Evolutionary conservation across 2,113 vertebrate genomes (phyloP), one percentile per base, ranked within the genome.

Genomic region (Eudyptes chrysolophus): DNA sequence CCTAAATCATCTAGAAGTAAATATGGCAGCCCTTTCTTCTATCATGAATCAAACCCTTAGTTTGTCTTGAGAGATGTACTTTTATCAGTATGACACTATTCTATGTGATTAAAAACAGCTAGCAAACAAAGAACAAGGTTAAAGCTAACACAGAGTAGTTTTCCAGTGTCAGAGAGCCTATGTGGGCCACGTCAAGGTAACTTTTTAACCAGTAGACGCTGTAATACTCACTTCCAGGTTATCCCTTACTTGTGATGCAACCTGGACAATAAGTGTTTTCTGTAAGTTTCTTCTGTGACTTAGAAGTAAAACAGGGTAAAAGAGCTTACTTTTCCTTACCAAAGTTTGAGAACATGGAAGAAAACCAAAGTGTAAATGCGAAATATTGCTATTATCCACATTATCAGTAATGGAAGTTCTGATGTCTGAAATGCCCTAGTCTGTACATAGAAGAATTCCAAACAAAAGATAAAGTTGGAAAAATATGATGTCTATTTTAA

Each of bases 211-310:
- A 71, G 16, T 2, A 54, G 11, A 66, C 5, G 20, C 5, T 10
- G 6, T 17, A 78, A 93, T 89, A 93, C 12, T 57, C 11, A 54
- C 4, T 74, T 84, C 13, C 26, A 80, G 40, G 18, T 44, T 60
- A 52, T 24, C 30, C 9, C 16, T 72, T 13, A 14, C 12, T 85
- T 74, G 21, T 71, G 38, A 79, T 70, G 10, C 0, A 0, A 54
- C 29, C 7, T 36, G 11, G 16, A 65, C 1, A 72, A 12, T 29
- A 42, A 30, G 4, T 29, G 14, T 36, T 93, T 86, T 93, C 30
- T 69, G 1, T 74, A 69, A 72, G 3, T 32, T 87, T 91, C 29
- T 71, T 87, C 27, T 75, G 32, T 71, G 19, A 49, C 30, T 90
- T 77, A 74, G 13, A 79, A 69, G 10, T 19, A 74, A 77, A 80